Evolutionary conservation across 1,140 invertebrate species (phyloP).

Genomic region (Panonychus citri): DNA sequence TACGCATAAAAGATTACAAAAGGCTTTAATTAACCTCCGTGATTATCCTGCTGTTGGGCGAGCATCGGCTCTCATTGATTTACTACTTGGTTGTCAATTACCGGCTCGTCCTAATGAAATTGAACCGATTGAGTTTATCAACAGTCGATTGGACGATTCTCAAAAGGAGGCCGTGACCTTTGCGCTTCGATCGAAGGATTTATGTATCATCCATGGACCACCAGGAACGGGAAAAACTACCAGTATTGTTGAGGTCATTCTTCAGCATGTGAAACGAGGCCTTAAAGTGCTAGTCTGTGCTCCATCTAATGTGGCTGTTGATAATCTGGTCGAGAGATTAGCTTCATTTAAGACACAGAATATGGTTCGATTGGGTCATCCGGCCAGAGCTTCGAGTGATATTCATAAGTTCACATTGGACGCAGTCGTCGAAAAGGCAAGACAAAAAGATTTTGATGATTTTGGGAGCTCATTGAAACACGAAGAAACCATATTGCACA

Average conservation of each 20-base stretch:
- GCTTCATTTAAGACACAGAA: conserved; percentile 2
- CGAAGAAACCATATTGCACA: too few relatives aligned
- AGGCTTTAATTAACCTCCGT: conserved; percentile 19
- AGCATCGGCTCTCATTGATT: neutral
- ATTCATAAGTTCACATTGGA: conserved; percentile 32
- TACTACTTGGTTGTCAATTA: neutral
- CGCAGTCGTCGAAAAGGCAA: too few relatives aligned
- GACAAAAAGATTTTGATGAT: too few relatives aligned
- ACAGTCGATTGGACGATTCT: conserved; percentile 26
- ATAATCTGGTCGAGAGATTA: conserved; percentile 33
- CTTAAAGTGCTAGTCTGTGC: conserved; percentile 32
- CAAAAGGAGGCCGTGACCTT: conserved; percentile 33
- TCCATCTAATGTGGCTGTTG: conserved; percentile 35
- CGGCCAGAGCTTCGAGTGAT: conserved; percentile 28
- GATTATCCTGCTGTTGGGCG: neutral
- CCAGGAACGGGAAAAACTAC: conserved; percentile 41
- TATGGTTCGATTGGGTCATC: conserved; percentile 33
- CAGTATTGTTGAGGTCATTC: conserved; percentile 35
- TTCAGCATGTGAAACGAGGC: conserved; percentile 23
- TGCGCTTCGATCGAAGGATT: conserved; percentile 29
- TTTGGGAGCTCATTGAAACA: too few relatives aligned
- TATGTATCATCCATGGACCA: conserved; percentile 26
- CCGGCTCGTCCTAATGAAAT: neutral
- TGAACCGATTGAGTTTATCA: conserved; percentile 1
- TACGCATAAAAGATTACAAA: conserved; percentile 28